Percentiles rank a stretch among this genome's conserved stretches.
Conservation (phyloP, 2,797 vertebrate genomes). For the Pseudomugil tenellus region DNA sequence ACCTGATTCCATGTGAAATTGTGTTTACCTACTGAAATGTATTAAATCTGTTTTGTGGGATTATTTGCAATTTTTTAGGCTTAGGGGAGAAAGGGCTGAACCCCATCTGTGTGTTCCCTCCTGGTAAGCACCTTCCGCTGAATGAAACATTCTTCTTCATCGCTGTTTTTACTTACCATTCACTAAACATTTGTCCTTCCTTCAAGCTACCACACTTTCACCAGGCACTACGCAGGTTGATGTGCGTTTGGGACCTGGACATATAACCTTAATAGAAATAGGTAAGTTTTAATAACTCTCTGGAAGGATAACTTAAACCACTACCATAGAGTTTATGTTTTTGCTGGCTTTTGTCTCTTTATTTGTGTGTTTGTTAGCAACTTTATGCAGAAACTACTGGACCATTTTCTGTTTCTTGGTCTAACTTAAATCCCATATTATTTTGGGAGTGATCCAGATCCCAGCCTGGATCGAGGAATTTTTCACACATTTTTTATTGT, state of each 20-base stretch:
- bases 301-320: neutral
- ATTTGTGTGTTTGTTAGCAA: no score
- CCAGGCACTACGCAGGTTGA: no score
- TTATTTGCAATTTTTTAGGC: neutral
- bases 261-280: fast-evolving
- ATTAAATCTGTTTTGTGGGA: no score
- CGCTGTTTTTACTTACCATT: conserved; percentile 3
- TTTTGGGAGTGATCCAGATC: no score
- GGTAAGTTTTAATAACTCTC: conserved; percentile 21
- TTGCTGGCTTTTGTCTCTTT: no score
- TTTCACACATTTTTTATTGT: no score
- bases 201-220: neutral
- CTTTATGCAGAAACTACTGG: no score
- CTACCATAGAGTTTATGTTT: no score
- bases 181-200: neutral
- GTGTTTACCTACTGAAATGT: neutral
- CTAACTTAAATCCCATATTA: no score
- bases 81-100: conserved; percentile 17
- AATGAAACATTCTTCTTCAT: neutral
- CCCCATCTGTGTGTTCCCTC: neutral
- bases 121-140: conserved; percentile 10
- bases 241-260: fast-evolving
- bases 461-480: no score
- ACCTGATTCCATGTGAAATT: neutral
- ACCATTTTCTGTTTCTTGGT: no score